Evolutionary conservation across 1,140 invertebrate species (phyloP).

Genomic region (Neelides sp.): DNA sequence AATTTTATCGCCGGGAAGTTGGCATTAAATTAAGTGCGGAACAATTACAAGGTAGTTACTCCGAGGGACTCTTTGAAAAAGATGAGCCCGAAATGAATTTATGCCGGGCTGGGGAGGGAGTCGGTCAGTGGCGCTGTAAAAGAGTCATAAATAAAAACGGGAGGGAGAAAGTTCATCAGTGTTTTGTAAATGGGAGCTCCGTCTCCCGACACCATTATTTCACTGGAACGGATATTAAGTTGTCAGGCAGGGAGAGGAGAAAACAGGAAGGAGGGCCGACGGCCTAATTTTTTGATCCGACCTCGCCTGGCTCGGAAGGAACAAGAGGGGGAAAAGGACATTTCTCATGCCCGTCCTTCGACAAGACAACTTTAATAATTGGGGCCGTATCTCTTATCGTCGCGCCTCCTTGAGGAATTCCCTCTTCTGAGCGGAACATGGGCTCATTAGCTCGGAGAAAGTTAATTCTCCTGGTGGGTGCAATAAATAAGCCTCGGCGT

Average conservation of each 20-base stretch:
- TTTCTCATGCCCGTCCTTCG: too few relatives aligned
- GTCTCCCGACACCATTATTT: conserved; percentile 25
- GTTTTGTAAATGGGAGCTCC: conserved; percentile 25
- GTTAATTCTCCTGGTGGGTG: too few relatives aligned
- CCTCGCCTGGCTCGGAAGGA: neutral
- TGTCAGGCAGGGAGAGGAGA: conserved; percentile 21
- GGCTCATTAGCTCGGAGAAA: too few relatives aligned
- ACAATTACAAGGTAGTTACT: too few relatives aligned
- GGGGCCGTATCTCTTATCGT: too few relatives aligned
- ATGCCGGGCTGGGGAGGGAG: neutral
- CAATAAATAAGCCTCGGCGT: too few relatives aligned
- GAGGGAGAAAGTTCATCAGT: conserved; percentile 30
- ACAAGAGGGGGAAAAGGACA: too few relatives aligned
- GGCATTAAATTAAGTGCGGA: too few relatives aligned
- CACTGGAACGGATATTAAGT: conserved; percentile 29
- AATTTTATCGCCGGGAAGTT: too few relatives aligned
- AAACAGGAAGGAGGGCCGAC: conserved; percentile 17
- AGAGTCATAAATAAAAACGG: conserved; percentile 19
- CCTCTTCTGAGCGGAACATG: too few relatives aligned
- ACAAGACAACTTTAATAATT: too few relatives aligned
- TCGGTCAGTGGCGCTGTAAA: conserved; percentile 13
- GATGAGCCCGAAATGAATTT: conserved; percentile 6
- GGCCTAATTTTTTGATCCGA: conserved; percentile 27
- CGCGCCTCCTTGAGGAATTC: too few relatives aligned
- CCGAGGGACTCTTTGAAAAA: neutral